Conservation (phyloP, 2,797 vertebrate species). For the Rhadinocentrus ornatus region DNA sequence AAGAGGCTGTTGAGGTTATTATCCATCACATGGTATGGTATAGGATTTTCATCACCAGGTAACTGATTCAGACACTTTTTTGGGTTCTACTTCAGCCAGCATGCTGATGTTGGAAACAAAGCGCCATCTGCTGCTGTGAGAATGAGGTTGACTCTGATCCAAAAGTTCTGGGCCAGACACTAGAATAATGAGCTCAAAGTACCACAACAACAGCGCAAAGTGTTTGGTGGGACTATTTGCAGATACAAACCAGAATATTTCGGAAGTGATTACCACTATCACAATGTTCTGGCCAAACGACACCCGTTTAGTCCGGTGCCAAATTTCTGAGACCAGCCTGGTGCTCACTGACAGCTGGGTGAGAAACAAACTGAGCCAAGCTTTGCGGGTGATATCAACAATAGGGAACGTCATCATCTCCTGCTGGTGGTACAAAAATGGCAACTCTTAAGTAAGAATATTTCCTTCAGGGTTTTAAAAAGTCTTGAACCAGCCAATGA, state of each 20-base stretch:
- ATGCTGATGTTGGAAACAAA: not conserved
- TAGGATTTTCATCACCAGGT: no score
- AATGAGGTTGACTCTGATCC: not conserved
- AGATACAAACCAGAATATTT: not conserved
- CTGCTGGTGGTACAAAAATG: not conserved
- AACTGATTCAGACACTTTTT: no score
- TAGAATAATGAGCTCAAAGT: no score
- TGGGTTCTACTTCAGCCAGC: no score
- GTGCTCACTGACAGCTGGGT: not conserved
- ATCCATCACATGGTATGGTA: no score
- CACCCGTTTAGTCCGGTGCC: not conserved
- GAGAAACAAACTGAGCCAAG: conserved; percentile 5
- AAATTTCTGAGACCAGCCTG: not conserved
- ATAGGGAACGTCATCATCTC: not conserved
- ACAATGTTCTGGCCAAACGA: not conserved
- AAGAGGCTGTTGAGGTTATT: no score
- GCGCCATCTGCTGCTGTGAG: not conserved
- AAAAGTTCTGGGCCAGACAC: not conserved
- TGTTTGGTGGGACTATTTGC: not conserved
- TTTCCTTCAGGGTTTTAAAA: not conserved
- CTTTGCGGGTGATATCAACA: not conserved
- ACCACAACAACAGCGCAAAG: not conserved
- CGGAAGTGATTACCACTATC: not conserved
- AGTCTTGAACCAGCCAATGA: not conserved
- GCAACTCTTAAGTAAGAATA: not conserved